Percentiles rank a stretch among this genome's conserved stretches.
Evolutionary conservation across 2,888 invertebrate species (phyloP).

Genomic region (Rhodophaea formosa): DNA sequence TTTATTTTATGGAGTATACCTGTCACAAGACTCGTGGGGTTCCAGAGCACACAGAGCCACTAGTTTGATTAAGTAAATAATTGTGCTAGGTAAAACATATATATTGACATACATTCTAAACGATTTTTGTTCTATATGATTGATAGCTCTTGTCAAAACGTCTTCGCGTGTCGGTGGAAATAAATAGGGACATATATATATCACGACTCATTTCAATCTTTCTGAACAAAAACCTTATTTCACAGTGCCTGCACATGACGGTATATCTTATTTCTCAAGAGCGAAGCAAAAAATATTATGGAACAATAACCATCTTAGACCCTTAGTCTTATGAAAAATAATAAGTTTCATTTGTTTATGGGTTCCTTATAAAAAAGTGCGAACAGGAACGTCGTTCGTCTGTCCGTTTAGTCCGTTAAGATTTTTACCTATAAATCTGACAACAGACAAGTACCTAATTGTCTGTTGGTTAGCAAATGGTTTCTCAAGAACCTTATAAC

Average conservation of each 20-base stretch:
- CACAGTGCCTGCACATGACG: conserved; percentile 69
- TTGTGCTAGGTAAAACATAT: not conserved
- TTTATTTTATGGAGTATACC: no score
- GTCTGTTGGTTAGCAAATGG: no score
- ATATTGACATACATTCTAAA: not conserved
- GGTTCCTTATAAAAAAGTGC: no score
- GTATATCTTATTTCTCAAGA: conserved; percentile 64
- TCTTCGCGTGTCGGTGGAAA: conserved; percentile 21
- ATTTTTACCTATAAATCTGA: no score
- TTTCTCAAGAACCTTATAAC: no score
- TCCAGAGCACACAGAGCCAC: no score
- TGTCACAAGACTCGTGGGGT: no score
- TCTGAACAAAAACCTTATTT: conserved; percentile 67
- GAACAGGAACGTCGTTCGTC: no score
- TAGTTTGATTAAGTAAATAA: no score
- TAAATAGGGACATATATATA: conserved; percentile 35
- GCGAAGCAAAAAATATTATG: conserved; percentile 54
- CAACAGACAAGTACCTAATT: no score
- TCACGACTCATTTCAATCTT: conserved; percentile 47
- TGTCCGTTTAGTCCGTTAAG: no score
- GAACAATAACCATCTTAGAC: conserved; percentile 41
- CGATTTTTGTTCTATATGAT: not conserved
- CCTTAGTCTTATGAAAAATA: conserved; percentile 14
- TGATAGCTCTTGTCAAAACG: conserved; percentile 5
- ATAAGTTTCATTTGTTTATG: not conserved